Base-by-base conservation (phyloP, 2,888 invertebrate genomes). In the Hyalella azteca region DNA sequence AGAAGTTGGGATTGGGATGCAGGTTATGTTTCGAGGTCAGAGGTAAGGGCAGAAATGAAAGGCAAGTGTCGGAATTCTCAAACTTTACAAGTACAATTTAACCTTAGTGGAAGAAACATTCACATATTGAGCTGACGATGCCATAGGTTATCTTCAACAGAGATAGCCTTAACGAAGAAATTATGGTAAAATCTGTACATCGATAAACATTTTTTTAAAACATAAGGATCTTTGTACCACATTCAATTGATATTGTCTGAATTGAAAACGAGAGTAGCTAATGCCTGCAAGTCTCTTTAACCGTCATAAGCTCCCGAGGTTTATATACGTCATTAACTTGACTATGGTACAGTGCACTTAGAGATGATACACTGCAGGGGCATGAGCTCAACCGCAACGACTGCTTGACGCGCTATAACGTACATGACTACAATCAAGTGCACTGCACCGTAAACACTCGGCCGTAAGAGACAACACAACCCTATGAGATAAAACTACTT, bases 51-150 rank as follows among this genome's bases (percentile, higher is more conserved):
- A 66, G 81, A 76, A 83, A 83, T 83, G 83, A 83, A 83, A 83
- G 81, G 83, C 83, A 60, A 60, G 29, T 60, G 32, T 81, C 73
- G 50, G 59, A 66, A 81, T 83, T 81, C 83, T 81, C 83, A 83
- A 83, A 83, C 79, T 81, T 83, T 81, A 80, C 83, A 81, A 59
- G 81, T 83, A 81, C 81, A 78, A 32, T 78, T 78, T 60, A 78
- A 60, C 22, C 41, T 81, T 83, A 83, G 80, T 83, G 83, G 83
- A 83, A 83, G 83, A 83, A 83, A 83, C 83, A 83, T 83, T 81
- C 79, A 83, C 83, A 83, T 81, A 76, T 83, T 83, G 83, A 83
- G 83, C 83, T 83, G 79, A 83, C 83, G 83, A 81, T 80, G 78
- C 60, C 78, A 78, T 78, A 60, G 60, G 59, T 78, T 78, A 39